These are phyloP conservation scores for Aphis craccivora DNA, from an alignment of 1,140 invertebrate species.

Conservation along the genomic window DNA sequence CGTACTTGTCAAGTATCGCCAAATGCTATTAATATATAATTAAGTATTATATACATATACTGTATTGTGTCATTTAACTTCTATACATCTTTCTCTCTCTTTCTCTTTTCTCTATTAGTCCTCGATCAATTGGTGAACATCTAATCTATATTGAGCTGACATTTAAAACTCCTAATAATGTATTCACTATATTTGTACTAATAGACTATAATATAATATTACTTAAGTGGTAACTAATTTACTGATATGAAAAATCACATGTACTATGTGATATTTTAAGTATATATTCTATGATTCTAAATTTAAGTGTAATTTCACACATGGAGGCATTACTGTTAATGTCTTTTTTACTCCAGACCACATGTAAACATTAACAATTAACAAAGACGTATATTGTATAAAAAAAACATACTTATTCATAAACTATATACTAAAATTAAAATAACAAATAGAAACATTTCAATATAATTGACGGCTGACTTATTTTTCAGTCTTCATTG, in stretches of 20 bases:
- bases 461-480: neutral
- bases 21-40: constrained; percentile 51
- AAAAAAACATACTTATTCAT: neutral
- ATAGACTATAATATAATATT: neutral
- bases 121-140: neutral
- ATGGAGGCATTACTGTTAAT: neutral
- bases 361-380: neutral
- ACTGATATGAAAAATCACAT: neutral
- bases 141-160: constrained; percentile 20
- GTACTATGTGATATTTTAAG: neutral
- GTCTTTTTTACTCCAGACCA: neutral
- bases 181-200: neutral
- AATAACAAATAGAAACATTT: neutral
- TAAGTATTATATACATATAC: constrained; percentile 20
- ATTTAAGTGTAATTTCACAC: neutral
- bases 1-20: constrained; percentile 37
- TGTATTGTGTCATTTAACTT: constrained; percentile 27
- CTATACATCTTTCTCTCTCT: neutral
- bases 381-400: neutral
- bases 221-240: neutral
- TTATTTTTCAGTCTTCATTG: neutral
- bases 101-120: neutral
- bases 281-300: neutral
- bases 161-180: constrained; percentile 5
- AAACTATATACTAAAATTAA: neutral